Evolutionary conservation across 2,113 vertebrate species (phyloP), one percentile per base, ranked within the genome.

Genomic region (Rhinoptilus africanus): DNA sequence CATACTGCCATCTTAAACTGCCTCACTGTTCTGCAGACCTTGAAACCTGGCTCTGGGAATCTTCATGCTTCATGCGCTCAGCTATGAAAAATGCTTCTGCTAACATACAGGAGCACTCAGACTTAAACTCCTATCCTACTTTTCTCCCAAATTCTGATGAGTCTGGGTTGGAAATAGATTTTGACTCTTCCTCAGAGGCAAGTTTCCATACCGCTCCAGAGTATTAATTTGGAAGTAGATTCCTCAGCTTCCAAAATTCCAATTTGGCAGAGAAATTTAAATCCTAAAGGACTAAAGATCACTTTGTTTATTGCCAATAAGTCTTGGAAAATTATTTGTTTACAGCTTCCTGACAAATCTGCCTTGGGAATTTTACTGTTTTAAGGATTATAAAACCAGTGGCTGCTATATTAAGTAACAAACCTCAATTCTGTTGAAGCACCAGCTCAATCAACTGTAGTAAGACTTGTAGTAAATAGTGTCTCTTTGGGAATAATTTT

Each of bases 11-110:
- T 96, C 69, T 85, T 57, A 88, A 96, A 92, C 34, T 89, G 94
- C 28, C 97, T 62, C 96, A 94, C 21, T 99, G 98, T 82, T 92
- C 97, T 51, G 78, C 96, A 0, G 97, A 98, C 71, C 98, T 99
- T 22, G 98, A 98, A 43, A 87, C 96, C 35, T 98, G 96, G 97
- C 97, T 98, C 84, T 98, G 98, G 98, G 98, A 98, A 71, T 97
- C 97, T 57, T 97, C 97, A 6, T 83, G 62, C 63, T 89, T 94
- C n/a, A 26, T 92, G 77, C 67, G 75, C 34, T 95, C 88, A 21
- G 41, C 73, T 24, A 5, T 93, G 82, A 67, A 81, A 64, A 85
- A 62, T 43, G n/a, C 48, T 73, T 69, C 94, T 62, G 53, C 41
- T 53, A 66, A 79, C 17, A 22, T 34, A 32, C 77, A 81, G 26